phyloP scores from a whole-genome alignment of 1,140 invertebrate genomes.

The Scaptomyza graminum region DNA sequence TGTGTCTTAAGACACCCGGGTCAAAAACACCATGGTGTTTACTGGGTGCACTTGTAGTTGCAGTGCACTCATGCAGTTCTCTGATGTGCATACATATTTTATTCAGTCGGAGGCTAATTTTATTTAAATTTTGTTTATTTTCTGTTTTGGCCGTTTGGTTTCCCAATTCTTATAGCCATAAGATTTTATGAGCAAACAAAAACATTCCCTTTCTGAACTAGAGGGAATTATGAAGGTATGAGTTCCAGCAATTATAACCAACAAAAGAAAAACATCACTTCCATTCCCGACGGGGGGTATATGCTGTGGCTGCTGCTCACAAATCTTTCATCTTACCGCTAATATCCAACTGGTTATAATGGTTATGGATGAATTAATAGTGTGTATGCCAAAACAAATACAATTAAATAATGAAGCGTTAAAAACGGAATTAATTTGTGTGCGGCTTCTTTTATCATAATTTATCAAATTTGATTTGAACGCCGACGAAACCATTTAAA shows the following conservation, averaged over 20 bases:
- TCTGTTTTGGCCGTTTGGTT: constrained; percentile 9
- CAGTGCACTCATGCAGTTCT: too few species aligned
- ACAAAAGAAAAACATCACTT: constrained; percentile 67
- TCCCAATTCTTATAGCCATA: not conserved
- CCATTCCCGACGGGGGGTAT: constrained; percentile 61
- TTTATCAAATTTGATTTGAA: constrained; percentile 46
- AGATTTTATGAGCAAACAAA: constrained; percentile 3
- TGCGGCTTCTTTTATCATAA: constrained; percentile 57
- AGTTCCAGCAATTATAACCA: constrained; percentile 70
- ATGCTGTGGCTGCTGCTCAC: constrained; percentile 40
- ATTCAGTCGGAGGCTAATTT: not conserved
- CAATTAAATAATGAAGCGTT: constrained; percentile 74
- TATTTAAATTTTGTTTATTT: not conserved
- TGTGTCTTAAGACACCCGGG: too few species aligned
- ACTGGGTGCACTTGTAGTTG: too few species aligned
- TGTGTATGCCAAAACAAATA: constrained; percentile 71
- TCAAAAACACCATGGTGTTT: too few species aligned
- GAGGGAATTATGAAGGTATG: constrained; percentile 30
- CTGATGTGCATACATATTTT: constrained; percentile 9
- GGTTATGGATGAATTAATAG: constrained; percentile 58
- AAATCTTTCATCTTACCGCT: constrained; percentile 67
- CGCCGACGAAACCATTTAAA: constrained; percentile 49
- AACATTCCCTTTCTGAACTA: constrained; percentile 6
- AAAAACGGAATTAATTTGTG: constrained; percentile 70
- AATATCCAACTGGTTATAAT: constrained; percentile 73